These are phyloP conservation scores for Hyperoplus lanceolatus DNA, from an alignment of 2,797 vertebrate genomes.

Conservation along the genomic window DNA sequence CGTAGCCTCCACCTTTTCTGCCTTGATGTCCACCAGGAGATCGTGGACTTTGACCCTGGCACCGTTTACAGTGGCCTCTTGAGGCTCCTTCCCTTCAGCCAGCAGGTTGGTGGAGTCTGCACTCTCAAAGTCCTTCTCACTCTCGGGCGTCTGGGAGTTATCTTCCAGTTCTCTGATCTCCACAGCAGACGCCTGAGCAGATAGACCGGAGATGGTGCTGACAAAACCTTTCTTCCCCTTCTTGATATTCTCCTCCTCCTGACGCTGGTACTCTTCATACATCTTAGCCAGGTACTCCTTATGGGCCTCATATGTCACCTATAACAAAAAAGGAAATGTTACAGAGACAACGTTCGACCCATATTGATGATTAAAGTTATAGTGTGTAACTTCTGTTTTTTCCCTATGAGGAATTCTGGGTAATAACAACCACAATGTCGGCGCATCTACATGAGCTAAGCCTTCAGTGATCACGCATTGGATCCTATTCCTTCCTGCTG, in stretches of 20 bases:
- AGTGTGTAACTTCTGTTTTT: too few species aligned
- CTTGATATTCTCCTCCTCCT: conserved; percentile 98
- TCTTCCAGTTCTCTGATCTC: conserved; percentile 94
- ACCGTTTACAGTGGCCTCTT: conserved; percentile 81
- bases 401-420: too few species aligned
- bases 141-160: conserved; percentile 92
- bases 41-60: conserved; percentile 93
- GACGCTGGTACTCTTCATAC: conserved; percentile 98
- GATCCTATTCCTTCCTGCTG: too few species aligned
- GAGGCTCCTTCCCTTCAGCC: conserved; percentile 86
- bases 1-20: conserved; percentile 98
- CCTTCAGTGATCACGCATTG: too few species aligned
- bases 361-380: too few species aligned
- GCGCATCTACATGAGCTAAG: too few species aligned
- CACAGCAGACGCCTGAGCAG: conserved; percentile 88
- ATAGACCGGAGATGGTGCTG: conserved; percentile 97
- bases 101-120: conserved; percentile 88
- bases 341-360: neutral
- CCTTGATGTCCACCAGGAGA: conserved; percentile 96
- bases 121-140: conserved; percentile 93
- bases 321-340: neutral
- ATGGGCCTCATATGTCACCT: conserved; percentile 93
- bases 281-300: conserved; percentile 98
- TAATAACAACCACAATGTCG: too few species aligned
- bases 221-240: conserved; percentile 97